Evolutionary conservation across 2,888 invertebrate genomes (phyloP), one percentile per base, ranked within the genome.

Genomic region (Eupsilia transversa): DNA sequence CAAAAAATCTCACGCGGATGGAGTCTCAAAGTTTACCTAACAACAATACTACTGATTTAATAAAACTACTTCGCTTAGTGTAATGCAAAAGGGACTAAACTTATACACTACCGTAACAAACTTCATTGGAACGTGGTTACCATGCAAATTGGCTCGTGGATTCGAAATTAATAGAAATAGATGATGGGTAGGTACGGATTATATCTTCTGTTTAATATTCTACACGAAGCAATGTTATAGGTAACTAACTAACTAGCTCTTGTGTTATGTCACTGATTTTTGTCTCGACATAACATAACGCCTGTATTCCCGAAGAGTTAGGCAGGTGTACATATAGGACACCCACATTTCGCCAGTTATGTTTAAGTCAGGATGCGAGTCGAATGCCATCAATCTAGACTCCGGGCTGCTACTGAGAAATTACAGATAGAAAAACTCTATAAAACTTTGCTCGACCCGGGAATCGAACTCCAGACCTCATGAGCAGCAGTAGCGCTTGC

Each of bases 121-220:
- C 72, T 27, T 33, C 41, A 72, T 66, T 59, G 41, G 30, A 59
- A 77, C 65, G 12, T 68, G 56, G 70, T 86, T 82, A 75, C 65
- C 57, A 82, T 82, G 64, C 41, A 77, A 82, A 86, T 86, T 82
- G 65, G 63, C 27, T 64, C 7, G 72, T 27, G 57, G 69, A 75
- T 82, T 75, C 43, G 57, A 72, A 83, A 84, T 82, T 72, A 79
- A 84, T 85, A 69, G 81, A 72, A 84, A 69, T 41, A 77, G 63
- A 67, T 79, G 70, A 74, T 76, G 57, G 72, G 6, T n/a, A 56
- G 72, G 6, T n/a, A 56, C 17, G 57, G 74, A 79, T 67, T 67
- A 54, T 35, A 54, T 46, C 17, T 6, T 10, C 27, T 60, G 70
- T 74, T 79, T 74, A 77, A 69, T 74, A 80, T 84, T 76, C 72